Evolutionary conservation across 2,888 invertebrate genomes (phyloP), one percentile per base, ranked within the genome.

Genomic region (Muscina levida): DNA sequence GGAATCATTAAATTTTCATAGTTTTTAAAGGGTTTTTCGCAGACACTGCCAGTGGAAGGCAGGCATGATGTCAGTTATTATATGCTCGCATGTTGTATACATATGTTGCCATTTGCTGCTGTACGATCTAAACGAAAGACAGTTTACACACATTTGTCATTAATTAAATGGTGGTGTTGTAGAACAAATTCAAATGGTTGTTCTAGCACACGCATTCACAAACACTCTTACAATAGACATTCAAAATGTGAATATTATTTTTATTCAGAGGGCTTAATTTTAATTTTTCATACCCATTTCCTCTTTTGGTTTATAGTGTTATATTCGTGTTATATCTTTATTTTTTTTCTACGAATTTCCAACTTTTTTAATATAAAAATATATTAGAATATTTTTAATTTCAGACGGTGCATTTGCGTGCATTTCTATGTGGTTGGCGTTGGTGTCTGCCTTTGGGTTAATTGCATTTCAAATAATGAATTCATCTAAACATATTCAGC

Each of bases 101-200:
- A 77, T 77, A 74, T 77, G 77, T 68, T 81, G 74, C 74, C 71
- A 72, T 44, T 31, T 31, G 31, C 31, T 31, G 8, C 31, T 31
- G 8, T 75, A 19, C 1, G 8, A 26, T 22, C 11, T 2, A 19
- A 11, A 17, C n/a, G 39, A 62, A 75, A 77, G 77, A 75, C 77
- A 81, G 74, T 65, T 75, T 77, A 81, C 81, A 81, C 51, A 67
- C 78, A 82, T 83, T 84, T 83, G 82, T 77, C 82, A 82, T 83
- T 84, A 84, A 84, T 84, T 84, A 84, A 84, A 79, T 82, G 82
- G 80, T 77, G 82, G 80, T 83, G 79, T 83, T 82, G 82, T 83
- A 82, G 72, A 79, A 80, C 79, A 79, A 73, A 83, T 83, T 83
- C 68, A 77, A 79, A 79, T 81, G 75, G 77, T 67, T 77, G 71